Evolutionary conservation across 2,797 vertebrate genomes (phyloP), one percentile per base, ranked within the genome.

Genomic region (Limnodromus scolopaceus): DNA sequence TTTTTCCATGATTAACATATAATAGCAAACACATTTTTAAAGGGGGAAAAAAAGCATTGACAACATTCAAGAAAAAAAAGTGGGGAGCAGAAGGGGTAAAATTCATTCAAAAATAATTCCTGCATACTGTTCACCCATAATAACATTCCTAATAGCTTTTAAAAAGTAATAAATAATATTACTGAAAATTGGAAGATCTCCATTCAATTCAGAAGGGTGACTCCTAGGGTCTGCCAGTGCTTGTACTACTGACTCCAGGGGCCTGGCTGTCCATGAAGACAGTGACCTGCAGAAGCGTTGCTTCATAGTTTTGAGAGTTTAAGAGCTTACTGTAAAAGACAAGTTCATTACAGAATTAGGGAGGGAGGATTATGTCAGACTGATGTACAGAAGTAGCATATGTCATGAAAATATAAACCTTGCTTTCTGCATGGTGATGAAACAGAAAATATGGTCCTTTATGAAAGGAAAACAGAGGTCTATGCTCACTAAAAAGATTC

Each of bases 21-120:
- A 94, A 77, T 13, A 77, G 18, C 27, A 64, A 86, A 81, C 51
- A 20, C 1, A 43, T 92, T 92, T 79, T 77, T 82, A 30, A 71
- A n/a, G 6, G 39, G 15, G 5, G 3, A 48, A 65, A n/a, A 24
- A 72, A 49, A 49, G 24, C 4, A 5, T 49, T 48, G 46, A 48
- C 46, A 48, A 14, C 23, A 23, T 24, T 48, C 23, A 48, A 23
- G 3, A 20, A n/a, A 60, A 53, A 51, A 51, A 64, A 16, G 14
- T 17, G 16, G 11, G 38, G 43, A 76, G 15, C 0, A 0, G n/a
- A 68, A 90, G 18, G 7, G 13, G 7, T 28, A 60, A 27, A 68
- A 77, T 2, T 11, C 7, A 55, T 22, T 43, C 5, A 51, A 91
- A 64, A 83, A 16, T 15, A 41, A 70, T 5, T 84, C 41, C 46